phyloP scores from a whole-genome alignment of 1,140 invertebrate genomes.

The Aradophagus sp. region DNA sequence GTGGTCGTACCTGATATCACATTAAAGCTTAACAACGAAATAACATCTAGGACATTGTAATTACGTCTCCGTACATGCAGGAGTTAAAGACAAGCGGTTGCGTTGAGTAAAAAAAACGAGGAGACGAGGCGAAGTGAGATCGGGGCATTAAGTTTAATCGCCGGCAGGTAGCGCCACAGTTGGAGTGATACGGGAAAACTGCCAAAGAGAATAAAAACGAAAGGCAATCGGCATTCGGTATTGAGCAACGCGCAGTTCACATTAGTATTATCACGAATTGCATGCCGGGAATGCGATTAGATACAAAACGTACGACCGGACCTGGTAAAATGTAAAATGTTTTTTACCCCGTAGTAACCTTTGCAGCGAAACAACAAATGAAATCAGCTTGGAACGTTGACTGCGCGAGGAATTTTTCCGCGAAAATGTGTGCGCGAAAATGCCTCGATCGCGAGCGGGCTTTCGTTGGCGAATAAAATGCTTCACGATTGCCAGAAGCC shows the following conservation, averaged over 20 bases:
- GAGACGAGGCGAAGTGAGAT: too few relatives aligned
- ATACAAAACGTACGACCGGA: constrained; percentile 29
- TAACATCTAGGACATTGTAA: constrained; percentile 43
- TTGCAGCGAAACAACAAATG: constrained; percentile 23
- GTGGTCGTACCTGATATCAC: constrained; percentile 29
- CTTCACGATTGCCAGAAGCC: constrained; percentile 18
- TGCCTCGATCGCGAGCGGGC: too few relatives aligned
- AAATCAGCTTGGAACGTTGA: constrained; percentile 8
- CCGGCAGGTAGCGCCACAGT: constrained; percentile 20
- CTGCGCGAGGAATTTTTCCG: constrained; percentile 4
- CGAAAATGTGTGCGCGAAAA: constrained; percentile 11
- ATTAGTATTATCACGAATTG: constrained; percentile 43
- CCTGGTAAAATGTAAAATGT: constrained; percentile 20
- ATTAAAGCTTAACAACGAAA: constrained; percentile 30
- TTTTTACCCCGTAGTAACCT: too few relatives aligned
- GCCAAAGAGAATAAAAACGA: constrained; percentile 44
- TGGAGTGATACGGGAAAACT: constrained; percentile 46
- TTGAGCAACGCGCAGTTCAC: constrained; percentile 44
- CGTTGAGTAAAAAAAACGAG: constrained; percentile 6
- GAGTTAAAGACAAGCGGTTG: constrained; percentile 23
- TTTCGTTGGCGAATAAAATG: too few relatives aligned
- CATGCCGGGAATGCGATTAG: constrained; percentile 21
- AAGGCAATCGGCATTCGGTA: constrained; percentile 61
- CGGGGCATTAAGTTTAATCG: too few relatives aligned
- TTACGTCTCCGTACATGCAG: constrained; percentile 39